Conservation (phyloP, 2,797 vertebrate species). For the Ceyx erithaca region DNA sequence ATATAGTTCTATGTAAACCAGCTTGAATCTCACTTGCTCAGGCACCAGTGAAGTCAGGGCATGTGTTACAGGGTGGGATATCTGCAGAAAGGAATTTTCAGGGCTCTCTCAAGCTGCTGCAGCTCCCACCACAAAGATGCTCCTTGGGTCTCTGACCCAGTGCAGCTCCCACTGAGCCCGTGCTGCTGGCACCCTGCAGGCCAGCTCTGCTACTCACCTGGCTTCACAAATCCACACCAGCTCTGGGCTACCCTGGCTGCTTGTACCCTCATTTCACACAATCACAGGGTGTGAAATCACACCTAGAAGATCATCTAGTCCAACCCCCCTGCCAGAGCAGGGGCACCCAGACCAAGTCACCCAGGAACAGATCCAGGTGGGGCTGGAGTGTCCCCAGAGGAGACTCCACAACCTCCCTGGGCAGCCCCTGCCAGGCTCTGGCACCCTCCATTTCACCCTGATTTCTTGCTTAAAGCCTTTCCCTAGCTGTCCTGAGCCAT, state of each 20-base stretch:
- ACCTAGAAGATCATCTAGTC: too few species aligned
- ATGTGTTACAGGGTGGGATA: conserved; percentile 27
- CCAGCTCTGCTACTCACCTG: background rate
- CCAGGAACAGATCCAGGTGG: too few species aligned
- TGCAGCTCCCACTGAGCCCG: background rate
- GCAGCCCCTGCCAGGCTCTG: too few species aligned
- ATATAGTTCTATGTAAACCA: conserved; percentile 55
- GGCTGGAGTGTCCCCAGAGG: too few species aligned
- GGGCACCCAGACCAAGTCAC: too few species aligned
- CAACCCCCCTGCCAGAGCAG: too few species aligned
- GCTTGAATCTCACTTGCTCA: conserved; percentile 53
- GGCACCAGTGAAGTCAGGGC: conserved; percentile 48
- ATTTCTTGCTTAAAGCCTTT: background rate
- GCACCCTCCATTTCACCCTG: background rate
- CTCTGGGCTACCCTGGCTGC: too few species aligned
- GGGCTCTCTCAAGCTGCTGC: background rate
- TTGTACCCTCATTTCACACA: too few species aligned
- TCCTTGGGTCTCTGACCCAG: background rate
- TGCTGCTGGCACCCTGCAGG: background rate
- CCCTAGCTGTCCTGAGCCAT: background rate
- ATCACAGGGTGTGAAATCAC: too few species aligned
- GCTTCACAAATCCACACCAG: too few species aligned
- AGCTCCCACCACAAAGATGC: background rate
- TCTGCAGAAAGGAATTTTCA: conserved; percentile 1
- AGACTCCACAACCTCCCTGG: too few species aligned